Base-by-base conservation (phyloP, 2,888 invertebrate species). In the Dryococelus australis region DNA sequence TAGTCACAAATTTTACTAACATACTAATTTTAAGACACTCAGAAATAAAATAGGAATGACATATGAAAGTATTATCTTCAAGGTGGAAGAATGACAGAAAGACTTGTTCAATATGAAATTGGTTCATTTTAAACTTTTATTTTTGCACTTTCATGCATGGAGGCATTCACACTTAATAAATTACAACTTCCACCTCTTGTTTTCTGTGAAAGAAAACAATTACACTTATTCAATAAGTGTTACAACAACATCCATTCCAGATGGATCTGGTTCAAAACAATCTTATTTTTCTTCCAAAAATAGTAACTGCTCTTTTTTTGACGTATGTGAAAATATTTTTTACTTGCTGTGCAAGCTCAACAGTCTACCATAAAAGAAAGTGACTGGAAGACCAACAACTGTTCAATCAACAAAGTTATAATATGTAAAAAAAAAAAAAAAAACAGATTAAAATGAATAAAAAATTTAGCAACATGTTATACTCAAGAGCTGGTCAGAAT, bases 221-320 rank as follows among this genome's bases (percentile, higher is more conserved):
- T 65, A n/a, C 65, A 65, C 65, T 65, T 65, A 65, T 65, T 65
- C 65, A 65, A 65, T 65, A 65, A 65, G 65, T 65, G 65, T n/a
- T 24, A 16, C 65, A 65, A 65, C 65, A 65, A 65, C 65, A 65
- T 65, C 65, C 65, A 65, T 65, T 65, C 65, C 65, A 65, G 65
- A 65, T 65, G 65, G 65, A 65, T 65, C 12, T 20, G 16, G 8
- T 65, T 8, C 65, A 8, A 65, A 65, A 65, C 65, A 65, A 16
- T n/a, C 16, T 65, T 65, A 3, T n/a, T 16, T 65, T 65, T n/a
- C 65, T 65, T 24, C 65, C 65, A 65, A 65, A 65, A 65, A 65
- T 65, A 65, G 65, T 65, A 9, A 5, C 2, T n/a, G 65, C 65
- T 65, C 65, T 65, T 24, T 65, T 9, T n/a, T 16, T 24, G 12